Base-by-base conservation (phyloP, 2,797 vertebrate species). In the Sebastes aleutianus region DNA sequence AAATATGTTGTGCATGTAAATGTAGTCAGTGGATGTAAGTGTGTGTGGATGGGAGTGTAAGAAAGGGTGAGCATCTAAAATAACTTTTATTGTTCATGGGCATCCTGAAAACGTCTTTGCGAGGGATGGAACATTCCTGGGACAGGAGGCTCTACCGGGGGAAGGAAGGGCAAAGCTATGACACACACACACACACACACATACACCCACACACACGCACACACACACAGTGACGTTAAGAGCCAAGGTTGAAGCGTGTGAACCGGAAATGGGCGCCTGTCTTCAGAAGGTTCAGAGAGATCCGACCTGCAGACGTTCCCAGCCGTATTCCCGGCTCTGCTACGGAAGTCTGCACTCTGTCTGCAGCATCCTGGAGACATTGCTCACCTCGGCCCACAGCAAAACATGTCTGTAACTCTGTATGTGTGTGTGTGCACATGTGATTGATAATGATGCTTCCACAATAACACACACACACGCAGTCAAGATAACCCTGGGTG, bases 231-330 rank as follows among this genome's bases (percentile, higher is more conserved):
- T 77, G 77, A 85, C 69, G 67, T 58, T 67, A 66, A 76, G 66
- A 78, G 85, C 65, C 79, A 54, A 54, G 59, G 82, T 76, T 79
- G 72, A 91, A 87, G 90, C 88, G 86, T 94, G 93, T 93, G 93
- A 95, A 94, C 92, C 79, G 92, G 93, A 93, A 92, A 92, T 32
- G 70, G 83, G 62, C 12, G 86, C 85, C 83, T 85, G 88, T 93
- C 86, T 81, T 88, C 74, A 62, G 71, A 83, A 72, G 82, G 87
- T 89, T 91, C 87, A 87, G 86, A 91, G 80, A 88, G 90, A 79
- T 84, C 85, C 80, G 85, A 91, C 84, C 83, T 76, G 73, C 86
- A 92, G 89, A 93, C 84, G 80, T 93, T 95, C 92, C 93, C 90
- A 92, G 86, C 81, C 68, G 8, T 70, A 61, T 89, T 93, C 85